These are phyloP conservation scores for Riparia riparia DNA, from an alignment of 2,113 vertebrate species.

Conservation along the genomic window DNA sequence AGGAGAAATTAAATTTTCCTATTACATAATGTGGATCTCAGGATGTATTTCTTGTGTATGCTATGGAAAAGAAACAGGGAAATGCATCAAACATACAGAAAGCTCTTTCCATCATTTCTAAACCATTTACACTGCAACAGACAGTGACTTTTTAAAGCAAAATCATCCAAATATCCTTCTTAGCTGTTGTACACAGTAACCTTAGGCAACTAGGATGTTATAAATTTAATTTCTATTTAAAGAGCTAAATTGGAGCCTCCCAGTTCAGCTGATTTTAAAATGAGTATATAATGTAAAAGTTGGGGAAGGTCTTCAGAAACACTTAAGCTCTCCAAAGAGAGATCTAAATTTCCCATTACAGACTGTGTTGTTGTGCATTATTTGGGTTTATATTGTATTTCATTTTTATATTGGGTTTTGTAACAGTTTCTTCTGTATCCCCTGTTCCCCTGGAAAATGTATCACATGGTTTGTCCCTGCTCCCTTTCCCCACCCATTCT, in stretches of 20 bases:
- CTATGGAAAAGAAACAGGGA: background rate
- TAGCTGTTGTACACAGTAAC: background rate
- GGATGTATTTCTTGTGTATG: background rate
- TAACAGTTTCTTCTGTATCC: no score
- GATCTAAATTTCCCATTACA: background rate
- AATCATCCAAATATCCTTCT: background rate
- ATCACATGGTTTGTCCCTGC: no score
- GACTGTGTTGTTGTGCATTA: no score
- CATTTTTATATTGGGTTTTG: no score
- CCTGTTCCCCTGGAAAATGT: no score
- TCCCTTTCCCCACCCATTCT: no score
- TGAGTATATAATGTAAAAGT: background rate
- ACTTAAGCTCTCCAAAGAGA: background rate
- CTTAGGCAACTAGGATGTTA: background rate
- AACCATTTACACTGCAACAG: background rate
- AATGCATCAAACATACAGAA: background rate
- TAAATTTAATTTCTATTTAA: conserved; percentile 2
- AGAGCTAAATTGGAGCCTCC: background rate
- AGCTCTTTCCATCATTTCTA: background rate
- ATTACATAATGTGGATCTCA: background rate
- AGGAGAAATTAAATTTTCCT: background rate
- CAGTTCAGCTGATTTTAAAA: background rate
- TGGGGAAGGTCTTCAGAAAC: background rate
- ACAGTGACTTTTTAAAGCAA: background rate
- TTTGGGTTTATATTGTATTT: no score